Conservation (phyloP, 2,888 invertebrate genomes). For the Pseudococcus viburni region DNA sequence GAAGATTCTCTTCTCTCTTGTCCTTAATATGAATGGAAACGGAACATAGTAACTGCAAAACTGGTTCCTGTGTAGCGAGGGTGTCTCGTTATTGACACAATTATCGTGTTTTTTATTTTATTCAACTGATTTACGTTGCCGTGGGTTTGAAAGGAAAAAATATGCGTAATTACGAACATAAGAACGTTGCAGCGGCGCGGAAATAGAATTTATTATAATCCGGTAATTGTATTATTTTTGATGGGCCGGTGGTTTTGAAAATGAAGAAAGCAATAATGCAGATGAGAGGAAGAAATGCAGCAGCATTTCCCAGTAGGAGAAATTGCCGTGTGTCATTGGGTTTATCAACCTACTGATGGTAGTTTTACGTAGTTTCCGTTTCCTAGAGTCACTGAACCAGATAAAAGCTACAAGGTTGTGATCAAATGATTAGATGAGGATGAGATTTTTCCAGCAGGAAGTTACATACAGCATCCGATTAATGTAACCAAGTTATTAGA, state of each 20-base stretch:
- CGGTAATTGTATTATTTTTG: conserved; percentile 6
- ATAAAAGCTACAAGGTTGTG: not conserved
- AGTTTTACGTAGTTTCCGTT: not conserved
- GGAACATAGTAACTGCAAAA: conserved; percentile 32
- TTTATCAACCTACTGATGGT: not conserved
- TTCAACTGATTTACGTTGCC: not conserved
- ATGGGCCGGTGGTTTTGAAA: not conserved
- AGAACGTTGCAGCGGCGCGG: conserved; percentile 1
- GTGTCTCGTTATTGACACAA: conserved; percentile 50
- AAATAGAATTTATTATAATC: conserved; percentile 35
- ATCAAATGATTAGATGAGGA: not conserved
- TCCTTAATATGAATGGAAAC: conserved; percentile 45
- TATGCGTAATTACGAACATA: not conserved
- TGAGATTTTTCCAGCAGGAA: conserved; percentile 10
- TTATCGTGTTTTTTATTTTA: conserved; percentile 36
- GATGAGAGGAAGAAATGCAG: not conserved
- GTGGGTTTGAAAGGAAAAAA: conserved; percentile 1
- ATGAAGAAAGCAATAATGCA: conserved; percentile 31
- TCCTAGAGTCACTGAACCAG: conserved; percentile 5
- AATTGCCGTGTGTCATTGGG: not conserved
- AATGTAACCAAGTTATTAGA: too few species aligned
- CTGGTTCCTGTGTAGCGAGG: conserved; percentile 31
- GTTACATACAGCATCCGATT: not conserved
- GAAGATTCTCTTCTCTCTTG: not conserved
- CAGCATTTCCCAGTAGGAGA: not conserved